Evolutionary conservation across 2,113 vertebrate species (phyloP).

Genomic region (Stigmatopora nigra): DNA sequence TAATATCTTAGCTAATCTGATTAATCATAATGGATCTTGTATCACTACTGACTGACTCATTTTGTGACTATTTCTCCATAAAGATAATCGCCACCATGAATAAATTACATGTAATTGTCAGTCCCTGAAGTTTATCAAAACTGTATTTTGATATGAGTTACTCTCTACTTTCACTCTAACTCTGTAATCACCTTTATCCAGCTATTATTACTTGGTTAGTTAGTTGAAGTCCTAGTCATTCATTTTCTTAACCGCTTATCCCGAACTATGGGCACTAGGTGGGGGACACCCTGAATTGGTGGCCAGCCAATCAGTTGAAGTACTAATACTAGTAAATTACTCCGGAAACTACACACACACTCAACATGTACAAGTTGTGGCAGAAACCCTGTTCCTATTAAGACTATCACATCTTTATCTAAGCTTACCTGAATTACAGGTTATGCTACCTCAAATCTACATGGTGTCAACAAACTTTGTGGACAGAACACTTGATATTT

Average conservation of each 20-base stretch:
- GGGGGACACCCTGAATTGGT: too few relatives aligned
- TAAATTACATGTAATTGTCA: slow-evolving; percentile 16
- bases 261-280: too few relatives aligned
- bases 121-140: too few relatives aligned
- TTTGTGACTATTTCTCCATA: neutral
- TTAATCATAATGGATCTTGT: neutral
- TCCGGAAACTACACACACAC: slow-evolving; percentile 11
- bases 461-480: neutral
- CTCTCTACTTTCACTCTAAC: neutral
- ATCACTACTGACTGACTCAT: slow-evolving; percentile 6
- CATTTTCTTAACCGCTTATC: too few relatives aligned
- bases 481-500: neutral
- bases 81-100: slow-evolving; percentile 8
- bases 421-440: slow-evolving; percentile 35
- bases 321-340: slow-evolving; percentile 25
- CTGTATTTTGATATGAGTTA: too few relatives aligned
- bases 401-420: slow-evolving; percentile 1
- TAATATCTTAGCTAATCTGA: neutral
- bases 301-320: too few relatives aligned
- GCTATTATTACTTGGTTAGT: slow-evolving; percentile 21
- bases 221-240: too few relatives aligned
- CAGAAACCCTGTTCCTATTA: slow-evolving; percentile 13
- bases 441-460: neutral
- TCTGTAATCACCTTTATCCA: slow-evolving; percentile 56
- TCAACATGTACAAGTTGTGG: slow-evolving; percentile 9